Evolutionary conservation across 1,140 invertebrate genomes (phyloP).

Genomic region (Coenobita brevimanus): DNA sequence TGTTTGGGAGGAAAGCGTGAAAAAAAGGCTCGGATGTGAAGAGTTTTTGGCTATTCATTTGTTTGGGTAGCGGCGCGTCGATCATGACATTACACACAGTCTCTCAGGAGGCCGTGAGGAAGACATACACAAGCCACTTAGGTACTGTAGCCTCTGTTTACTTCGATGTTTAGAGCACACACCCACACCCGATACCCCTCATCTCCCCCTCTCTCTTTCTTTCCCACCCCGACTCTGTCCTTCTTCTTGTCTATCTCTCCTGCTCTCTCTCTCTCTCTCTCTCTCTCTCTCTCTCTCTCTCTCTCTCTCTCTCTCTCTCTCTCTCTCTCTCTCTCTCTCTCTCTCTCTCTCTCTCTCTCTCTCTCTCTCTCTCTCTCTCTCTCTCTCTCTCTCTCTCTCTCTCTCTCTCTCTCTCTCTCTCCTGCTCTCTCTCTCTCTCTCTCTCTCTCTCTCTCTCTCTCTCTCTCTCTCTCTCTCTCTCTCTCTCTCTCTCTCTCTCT

Average conservation of each 20-base stretch:
- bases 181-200: neutral
- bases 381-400: too few species aligned
- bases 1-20: too few species aligned
- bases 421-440: too few species aligned
- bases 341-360: slow-evolving; percentile 3
- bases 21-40: too few species aligned
- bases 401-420: too few species aligned
- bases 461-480: neutral
- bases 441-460: neutral
- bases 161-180: neutral
- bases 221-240: neutral
- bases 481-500: neutral
- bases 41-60: neutral
- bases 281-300: neutral
- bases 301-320: neutral
- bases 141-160: neutral
- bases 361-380: neutral
- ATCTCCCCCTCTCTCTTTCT: neutral
- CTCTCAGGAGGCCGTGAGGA: neutral
- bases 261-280: neutral
- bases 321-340: neutral
- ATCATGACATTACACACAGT: neutral
- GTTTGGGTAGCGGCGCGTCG: neutral
- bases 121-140: slow-evolving; percentile 9
- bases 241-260: neutral